Conservation (phyloP, 1,140 invertebrate species). For the Pissodes strobi region DNA sequence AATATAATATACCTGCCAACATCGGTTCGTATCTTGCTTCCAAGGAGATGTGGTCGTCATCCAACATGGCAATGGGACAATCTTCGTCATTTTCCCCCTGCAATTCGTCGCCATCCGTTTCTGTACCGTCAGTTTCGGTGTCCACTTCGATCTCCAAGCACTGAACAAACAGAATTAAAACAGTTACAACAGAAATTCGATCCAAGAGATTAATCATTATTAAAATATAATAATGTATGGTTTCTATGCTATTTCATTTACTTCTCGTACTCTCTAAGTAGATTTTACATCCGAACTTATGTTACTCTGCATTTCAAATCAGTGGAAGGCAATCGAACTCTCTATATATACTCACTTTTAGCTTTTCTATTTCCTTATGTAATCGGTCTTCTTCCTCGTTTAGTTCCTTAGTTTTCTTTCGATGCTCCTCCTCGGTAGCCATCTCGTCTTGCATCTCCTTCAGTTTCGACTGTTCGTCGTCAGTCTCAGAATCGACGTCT, state of each 20-base stretch:
- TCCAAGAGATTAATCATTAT: too few species aligned
- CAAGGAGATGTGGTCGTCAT: conserved; percentile 54
- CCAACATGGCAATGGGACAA: conserved; percentile 17
- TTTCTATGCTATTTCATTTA: too few species aligned
- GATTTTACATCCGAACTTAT: too few species aligned
- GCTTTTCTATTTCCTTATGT: conserved; percentile 80
- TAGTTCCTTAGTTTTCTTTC: conserved; percentile 61
- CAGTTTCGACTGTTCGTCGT: conserved; percentile 53
- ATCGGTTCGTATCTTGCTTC: conserved; percentile 73
- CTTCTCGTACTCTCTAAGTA: too few species aligned
- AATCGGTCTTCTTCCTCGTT: conserved; percentile 79
- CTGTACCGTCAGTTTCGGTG: conserved; percentile 79
- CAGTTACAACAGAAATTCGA: background rate
- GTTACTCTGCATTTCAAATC: too few species aligned
- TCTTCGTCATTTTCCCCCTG: conserved; percentile 59
- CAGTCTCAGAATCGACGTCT: conserved; percentile 54
- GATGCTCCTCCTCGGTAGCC: conserved; percentile 53
- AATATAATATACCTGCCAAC: conserved; percentile 67
- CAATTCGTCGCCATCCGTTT: conserved; percentile 69
- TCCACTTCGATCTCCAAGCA: conserved; percentile 81
- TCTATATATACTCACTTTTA: conserved; percentile 43
- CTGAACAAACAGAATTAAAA: conserved; percentile 54
- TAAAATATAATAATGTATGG: too few species aligned
- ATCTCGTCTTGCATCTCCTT: conserved; percentile 53
- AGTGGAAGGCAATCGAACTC: background rate